phyloP scores from a whole-genome alignment of 2,888 invertebrate species.

The Lapara coniferarum region DNA sequence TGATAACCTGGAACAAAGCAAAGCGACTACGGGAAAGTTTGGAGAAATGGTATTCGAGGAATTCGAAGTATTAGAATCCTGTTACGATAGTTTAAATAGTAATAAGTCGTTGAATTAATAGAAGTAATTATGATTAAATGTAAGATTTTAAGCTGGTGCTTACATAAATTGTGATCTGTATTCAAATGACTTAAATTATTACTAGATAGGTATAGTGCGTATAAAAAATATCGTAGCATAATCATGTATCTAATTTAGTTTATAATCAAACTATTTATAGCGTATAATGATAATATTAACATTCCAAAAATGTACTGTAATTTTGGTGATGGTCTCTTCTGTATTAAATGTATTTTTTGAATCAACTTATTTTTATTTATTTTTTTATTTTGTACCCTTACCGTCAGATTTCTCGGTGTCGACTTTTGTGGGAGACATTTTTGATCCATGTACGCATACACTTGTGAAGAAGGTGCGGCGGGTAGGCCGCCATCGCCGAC shows the following conservation, averaged over 20 bases:
- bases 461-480: slow-evolving; percentile 76
- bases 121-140: slow-evolving; percentile 44
- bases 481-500: slow-evolving; percentile 83
- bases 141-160: slow-evolving; percentile 55
- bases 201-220: slow-evolving; percentile 65
- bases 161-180: slow-evolving; percentile 77
- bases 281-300: slow-evolving; percentile 49
- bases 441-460: slow-evolving; percentile 71
- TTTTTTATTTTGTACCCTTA: slow-evolving; percentile 53
- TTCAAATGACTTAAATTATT: slow-evolving; percentile 78
- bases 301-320: slow-evolving; percentile 61
- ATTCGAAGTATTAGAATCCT: slow-evolving; percentile 87
- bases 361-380: slow-evolving; percentile 41
- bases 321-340: slow-evolving; percentile 76
- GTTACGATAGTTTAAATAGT: slow-evolving; percentile 84
- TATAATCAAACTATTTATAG: slow-evolving; percentile 43
- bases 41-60: slow-evolving; percentile 94
- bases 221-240: slow-evolving; percentile 56
- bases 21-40: slow-evolving; percentile 84
- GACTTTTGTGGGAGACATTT: slow-evolving; percentile 68
- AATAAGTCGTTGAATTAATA: slow-evolving; percentile 77
- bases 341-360: slow-evolving; percentile 67
- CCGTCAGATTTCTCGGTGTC: slow-evolving; percentile 75
- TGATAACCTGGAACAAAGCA: slow-evolving; percentile 83
- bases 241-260: slow-evolving; percentile 59